Evolutionary conservation across 2,113 vertebrate genomes (phyloP).

Genomic region (Misgurnus mizolepis): DNA sequence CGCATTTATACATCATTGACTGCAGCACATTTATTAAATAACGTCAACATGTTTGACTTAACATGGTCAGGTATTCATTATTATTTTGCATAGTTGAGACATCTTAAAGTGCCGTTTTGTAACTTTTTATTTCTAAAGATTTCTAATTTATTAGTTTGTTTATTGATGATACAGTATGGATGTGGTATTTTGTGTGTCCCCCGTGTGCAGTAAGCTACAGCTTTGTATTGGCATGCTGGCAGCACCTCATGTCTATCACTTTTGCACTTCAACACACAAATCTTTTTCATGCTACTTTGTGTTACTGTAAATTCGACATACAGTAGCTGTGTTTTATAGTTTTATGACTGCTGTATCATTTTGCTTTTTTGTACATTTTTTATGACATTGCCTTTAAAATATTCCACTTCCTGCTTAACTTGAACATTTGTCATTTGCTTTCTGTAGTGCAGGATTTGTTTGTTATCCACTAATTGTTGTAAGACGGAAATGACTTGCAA

Average conservation of each 20-base stretch:
- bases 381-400: background rate
- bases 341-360: background rate
- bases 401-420: background rate
- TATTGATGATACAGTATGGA: background rate
- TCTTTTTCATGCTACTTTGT: background rate
- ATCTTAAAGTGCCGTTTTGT: background rate
- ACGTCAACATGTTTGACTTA: background rate
- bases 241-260: slow-evolving; percentile 27
- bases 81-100: slow-evolving; percentile 1
- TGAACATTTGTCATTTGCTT: background rate
- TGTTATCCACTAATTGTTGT: background rate
- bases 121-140: background rate
- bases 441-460: slow-evolving; percentile 19
- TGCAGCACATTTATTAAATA: background rate
- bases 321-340: background rate
- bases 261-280: slow-evolving; percentile 1
- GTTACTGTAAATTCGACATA: background rate
- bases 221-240: slow-evolving; percentile 22
- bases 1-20: slow-evolving; percentile 9
- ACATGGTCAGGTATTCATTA: slow-evolving; percentile 12
- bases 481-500: background rate
- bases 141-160: background rate
- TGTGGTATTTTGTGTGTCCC: slow-evolving; percentile 24
- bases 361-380: slow-evolving; percentile 26
- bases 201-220: slow-evolving; percentile 40